phyloP scores from a whole-genome alignment of 2,797 vertebrate genomes.

The Somateria mollissima region DNA sequence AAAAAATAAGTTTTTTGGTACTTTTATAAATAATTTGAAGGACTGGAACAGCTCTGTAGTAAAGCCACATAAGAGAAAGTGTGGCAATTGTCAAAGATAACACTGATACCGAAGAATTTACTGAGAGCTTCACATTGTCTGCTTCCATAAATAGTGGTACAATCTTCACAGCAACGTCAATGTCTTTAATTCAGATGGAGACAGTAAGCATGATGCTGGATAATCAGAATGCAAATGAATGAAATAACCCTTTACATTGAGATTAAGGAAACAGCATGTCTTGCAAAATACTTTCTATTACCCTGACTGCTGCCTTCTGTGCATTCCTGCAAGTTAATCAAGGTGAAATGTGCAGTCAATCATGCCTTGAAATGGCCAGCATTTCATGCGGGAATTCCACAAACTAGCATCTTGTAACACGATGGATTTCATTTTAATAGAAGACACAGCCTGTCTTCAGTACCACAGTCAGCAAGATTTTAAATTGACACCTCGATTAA shows the following conservation, averaged over 20 bases:
- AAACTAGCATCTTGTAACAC: neutral
- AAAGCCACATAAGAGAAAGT: neutral
- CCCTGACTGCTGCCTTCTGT: neutral
- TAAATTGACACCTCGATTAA: neutral
- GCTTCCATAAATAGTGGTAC: neutral
- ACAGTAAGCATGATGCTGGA: neutral
- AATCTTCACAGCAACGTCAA: neutral
- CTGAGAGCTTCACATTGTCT: rapidly evolving
- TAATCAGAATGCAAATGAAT: slow-evolving; percentile 7
- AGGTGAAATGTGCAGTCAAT: slow-evolving; percentile 26
- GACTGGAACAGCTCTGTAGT: neutral
- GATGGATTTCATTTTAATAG: neutral
- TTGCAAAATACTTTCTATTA: neutral
- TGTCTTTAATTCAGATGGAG: neutral
- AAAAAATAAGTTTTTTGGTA: neutral
- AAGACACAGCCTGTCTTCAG: neutral
- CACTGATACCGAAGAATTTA: neutral
- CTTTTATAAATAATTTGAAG: neutral
- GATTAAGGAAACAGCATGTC: neutral
- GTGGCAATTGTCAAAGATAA: neutral
- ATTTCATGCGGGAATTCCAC: neutral
- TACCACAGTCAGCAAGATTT: neutral
- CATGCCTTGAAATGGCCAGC: neutral
- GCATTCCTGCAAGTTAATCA: slow-evolving; percentile 32
- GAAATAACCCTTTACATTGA: neutral